These are phyloP conservation scores for Drosophila peninsularis DNA, from an alignment of 2,888 invertebrate genomes.

Conservation along the genomic window DNA sequence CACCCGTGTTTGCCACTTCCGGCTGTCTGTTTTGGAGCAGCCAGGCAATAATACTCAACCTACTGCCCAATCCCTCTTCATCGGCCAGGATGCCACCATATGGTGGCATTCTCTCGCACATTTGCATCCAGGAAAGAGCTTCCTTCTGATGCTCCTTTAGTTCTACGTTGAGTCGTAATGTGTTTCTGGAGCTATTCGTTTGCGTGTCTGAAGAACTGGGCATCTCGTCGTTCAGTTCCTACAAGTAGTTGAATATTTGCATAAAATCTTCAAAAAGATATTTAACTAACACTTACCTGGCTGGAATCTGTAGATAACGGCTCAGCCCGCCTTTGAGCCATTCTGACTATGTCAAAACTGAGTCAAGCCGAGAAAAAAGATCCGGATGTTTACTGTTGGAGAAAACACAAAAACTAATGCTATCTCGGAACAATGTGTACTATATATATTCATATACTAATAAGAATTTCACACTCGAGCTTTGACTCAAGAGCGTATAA, in stretches of 20 bases:
- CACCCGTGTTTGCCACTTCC: background rate
- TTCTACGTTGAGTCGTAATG: background rate
- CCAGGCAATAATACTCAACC: background rate
- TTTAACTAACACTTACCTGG: background rate
- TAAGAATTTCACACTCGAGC: background rate
- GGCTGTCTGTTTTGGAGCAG: background rate
- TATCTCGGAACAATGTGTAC: too few relatives aligned
- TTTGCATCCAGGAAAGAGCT: background rate
- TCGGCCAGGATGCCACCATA: constrained; percentile 3
- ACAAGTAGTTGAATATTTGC: background rate
- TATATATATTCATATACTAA: background rate
- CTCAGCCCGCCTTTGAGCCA: background rate
- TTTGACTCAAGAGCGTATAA: background rate
- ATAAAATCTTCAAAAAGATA: background rate
- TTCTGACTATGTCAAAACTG: background rate
- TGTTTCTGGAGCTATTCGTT: rapidly evolving
- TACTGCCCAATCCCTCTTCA: background rate
- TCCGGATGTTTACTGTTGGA: background rate
- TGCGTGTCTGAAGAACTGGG: rapidly evolving
- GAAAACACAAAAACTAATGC: background rate
- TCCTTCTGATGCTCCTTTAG: background rate
- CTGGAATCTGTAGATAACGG: too few relatives aligned
- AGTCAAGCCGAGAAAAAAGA: background rate
- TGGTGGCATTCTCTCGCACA: background rate
- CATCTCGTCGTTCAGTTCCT: background rate